phyloP scores from a whole-genome alignment of 2,888 invertebrate genomes.

The Piscicola geometra region DNA sequence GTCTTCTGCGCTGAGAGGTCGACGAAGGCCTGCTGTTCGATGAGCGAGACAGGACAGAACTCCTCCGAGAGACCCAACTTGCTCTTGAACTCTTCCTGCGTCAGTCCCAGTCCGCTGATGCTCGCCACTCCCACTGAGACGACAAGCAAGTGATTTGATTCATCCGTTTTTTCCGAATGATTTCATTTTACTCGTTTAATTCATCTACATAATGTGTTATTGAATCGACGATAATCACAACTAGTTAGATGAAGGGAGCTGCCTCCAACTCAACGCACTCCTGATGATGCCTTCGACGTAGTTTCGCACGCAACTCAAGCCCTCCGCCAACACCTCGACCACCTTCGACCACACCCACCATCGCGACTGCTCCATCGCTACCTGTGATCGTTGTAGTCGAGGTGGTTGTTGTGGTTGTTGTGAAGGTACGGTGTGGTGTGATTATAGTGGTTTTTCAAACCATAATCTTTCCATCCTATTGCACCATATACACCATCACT shows the following conservation, averaged over 20 bases:
- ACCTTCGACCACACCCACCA: slow-evolving; percentile 52
- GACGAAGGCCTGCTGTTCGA: slow-evolving; percentile 51
- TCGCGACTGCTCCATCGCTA: slow-evolving; percentile 21
- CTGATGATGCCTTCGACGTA: slow-evolving; percentile 21
- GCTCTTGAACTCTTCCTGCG: slow-evolving; percentile 52
- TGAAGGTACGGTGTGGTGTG: too few species aligned
- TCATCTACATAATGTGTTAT: too few species aligned
- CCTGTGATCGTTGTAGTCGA: background rate
- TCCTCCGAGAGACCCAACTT: slow-evolving; percentile 53
- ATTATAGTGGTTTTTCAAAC: too few species aligned
- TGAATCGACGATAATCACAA: too few species aligned
- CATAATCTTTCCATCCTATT: too few species aligned
- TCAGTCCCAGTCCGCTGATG: slow-evolving; percentile 54
- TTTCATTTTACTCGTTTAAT: too few species aligned
- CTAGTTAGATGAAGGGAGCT: too few species aligned
- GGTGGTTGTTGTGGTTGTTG: too few species aligned
- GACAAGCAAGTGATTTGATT: too few species aligned
- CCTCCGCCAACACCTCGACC: slow-evolving; percentile 48
- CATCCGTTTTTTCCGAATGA: too few species aligned
- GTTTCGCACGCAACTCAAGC: slow-evolving; percentile 43
- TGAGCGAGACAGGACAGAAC: slow-evolving; percentile 56
- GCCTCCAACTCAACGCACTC: too few species aligned
- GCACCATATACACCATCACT: too few species aligned
- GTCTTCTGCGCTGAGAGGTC: slow-evolving; percentile 51
- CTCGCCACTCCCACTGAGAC: slow-evolving; percentile 53